phyloP scores from a whole-genome alignment of 1,140 invertebrate species.

The Argopecten irradians region DNA sequence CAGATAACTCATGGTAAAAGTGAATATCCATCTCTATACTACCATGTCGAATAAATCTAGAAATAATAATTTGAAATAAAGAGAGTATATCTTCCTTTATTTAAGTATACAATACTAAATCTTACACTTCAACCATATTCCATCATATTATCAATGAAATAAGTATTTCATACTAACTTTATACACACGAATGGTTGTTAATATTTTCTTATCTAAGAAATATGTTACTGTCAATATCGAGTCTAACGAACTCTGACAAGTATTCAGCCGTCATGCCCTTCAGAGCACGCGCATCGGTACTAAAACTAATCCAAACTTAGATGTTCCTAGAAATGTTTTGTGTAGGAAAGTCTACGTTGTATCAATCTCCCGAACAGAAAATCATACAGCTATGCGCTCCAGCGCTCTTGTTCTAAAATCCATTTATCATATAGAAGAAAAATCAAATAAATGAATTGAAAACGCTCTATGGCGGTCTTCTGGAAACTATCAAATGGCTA shows the following conservation, averaged over 20 bases:
- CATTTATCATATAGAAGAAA: conserved; percentile 19
- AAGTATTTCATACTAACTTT: too few relatives aligned
- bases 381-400: not conserved
- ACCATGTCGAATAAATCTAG: too few relatives aligned
- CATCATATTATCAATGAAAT: too few relatives aligned
- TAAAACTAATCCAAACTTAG: not conserved
- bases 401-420: conserved; percentile 11
- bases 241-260: not conserved
- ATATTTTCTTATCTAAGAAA: not conserved
- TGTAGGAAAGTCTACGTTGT: not conserved
- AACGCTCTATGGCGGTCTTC: not conserved
- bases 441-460: conserved; percentile 13
- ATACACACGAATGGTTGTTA: too few relatives aligned
- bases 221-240: not conserved
- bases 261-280: not conserved
- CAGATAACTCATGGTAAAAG: too few relatives aligned
- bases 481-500: not conserved
- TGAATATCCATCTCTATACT: too few relatives aligned
- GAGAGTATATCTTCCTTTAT: too few relatives aligned
- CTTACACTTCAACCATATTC: too few relatives aligned
- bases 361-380: not conserved
- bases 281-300: not conserved
- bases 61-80: too few relatives aligned
- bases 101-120: too few relatives aligned
- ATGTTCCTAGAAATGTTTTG: not conserved